These are phyloP conservation scores for Andrena cerasifolii DNA, from an alignment of 1,140 invertebrate genomes.

Conservation along the genomic window DNA sequence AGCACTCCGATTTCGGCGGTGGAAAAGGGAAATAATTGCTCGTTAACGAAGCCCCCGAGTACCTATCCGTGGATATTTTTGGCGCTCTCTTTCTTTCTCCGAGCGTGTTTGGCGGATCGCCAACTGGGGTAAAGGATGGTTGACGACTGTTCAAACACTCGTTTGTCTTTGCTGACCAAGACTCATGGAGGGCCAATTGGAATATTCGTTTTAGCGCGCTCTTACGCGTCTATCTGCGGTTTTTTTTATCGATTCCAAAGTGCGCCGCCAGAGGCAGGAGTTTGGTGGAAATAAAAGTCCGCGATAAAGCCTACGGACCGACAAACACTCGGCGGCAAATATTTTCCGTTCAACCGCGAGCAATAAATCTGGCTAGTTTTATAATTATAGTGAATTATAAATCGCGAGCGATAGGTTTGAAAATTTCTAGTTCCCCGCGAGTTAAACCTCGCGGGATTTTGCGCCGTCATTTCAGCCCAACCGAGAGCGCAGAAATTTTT, in stretches of 20 bases:
- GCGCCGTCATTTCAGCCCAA: background rate
- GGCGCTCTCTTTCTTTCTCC: slow-evolving; percentile 47
- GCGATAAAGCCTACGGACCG: background rate
- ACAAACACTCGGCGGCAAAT: background rate
- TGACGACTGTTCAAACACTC: slow-evolving; percentile 66
- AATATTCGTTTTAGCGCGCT: slow-evolving; percentile 43
- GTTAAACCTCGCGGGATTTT: background rate
- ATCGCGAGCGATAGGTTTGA: background rate
- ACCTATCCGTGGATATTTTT: slow-evolving; percentile 53
- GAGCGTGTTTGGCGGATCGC: slow-evolving; percentile 54
- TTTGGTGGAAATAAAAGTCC: background rate
- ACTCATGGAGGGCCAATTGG: slow-evolving; percentile 46
- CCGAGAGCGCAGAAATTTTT: background rate
- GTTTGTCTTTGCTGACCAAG: slow-evolving; percentile 62
- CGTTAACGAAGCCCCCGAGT: slow-evolving; percentile 49
- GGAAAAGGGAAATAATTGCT: slow-evolving; percentile 57
- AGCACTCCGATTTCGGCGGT: background rate
- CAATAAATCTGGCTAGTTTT: background rate
- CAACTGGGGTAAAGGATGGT: slow-evolving; percentile 64
- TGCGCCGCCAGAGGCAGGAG: background rate
- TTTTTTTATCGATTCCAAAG: slow-evolving; percentile 2
- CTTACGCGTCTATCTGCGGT: slow-evolving; percentile 16
- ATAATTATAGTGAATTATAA: background rate
- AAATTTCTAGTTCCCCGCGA: background rate
- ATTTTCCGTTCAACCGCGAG: background rate